Evolutionary conservation across 1,140 invertebrate genomes (phyloP).

Genomic region (Archivesica marissinica): DNA sequence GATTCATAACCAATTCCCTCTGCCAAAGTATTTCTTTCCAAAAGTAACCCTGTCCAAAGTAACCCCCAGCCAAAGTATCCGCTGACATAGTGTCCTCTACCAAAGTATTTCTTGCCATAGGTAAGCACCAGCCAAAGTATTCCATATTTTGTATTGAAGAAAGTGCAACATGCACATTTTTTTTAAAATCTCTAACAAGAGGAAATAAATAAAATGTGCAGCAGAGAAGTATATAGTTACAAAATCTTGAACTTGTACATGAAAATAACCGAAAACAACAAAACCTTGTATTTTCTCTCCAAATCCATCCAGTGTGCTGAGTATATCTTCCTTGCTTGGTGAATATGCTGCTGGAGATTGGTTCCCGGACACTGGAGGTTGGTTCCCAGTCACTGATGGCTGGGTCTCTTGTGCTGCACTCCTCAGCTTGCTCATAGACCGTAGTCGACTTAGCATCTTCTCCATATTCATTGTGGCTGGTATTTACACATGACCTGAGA

Average conservation of each 20-base stretch:
- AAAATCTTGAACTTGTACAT: background rate
- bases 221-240: background rate
- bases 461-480: conserved; percentile 55
- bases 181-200: too few species aligned
- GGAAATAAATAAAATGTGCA: background rate
- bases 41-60: too few species aligned
- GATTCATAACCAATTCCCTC: too few species aligned
- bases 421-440: conserved; percentile 53
- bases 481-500: too few species aligned
- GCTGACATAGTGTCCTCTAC: too few species aligned
- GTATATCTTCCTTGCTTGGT: conserved; percentile 74
- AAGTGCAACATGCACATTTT: too few species aligned
- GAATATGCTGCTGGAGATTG: conserved; percentile 10
- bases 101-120: too few species aligned
- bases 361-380: background rate
- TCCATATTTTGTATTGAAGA: too few species aligned
- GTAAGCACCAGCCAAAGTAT: too few species aligned
- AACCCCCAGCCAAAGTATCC: too few species aligned
- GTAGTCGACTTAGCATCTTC: conserved; percentile 43
- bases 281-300: conserved; percentile 63
- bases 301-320: conserved; percentile 73
- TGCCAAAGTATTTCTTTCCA: too few species aligned
- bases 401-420: conserved; percentile 25
- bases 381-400: background rate
- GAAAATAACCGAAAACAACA: background rate